Evolutionary conservation across 2,113 vertebrate genomes (phyloP).

Genomic region (Platycercus adscitus): DNA sequence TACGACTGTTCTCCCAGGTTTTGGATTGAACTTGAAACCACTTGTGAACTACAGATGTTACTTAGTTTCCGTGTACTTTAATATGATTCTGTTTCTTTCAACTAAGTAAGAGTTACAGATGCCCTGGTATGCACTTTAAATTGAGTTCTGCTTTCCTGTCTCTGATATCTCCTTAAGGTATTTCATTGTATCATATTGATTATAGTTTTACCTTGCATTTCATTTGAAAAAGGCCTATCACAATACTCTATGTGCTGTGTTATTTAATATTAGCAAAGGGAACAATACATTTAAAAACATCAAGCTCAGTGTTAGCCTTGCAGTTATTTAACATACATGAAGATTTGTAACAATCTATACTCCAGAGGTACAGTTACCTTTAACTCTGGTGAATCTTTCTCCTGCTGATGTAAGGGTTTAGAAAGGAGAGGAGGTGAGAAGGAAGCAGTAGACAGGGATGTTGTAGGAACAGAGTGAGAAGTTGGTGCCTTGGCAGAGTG

Average conservation of each 20-base stretch:
- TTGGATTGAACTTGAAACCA: neutral
- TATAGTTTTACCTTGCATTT: neutral
- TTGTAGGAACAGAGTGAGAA: slow-evolving; percentile 50
- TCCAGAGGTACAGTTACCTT: slow-evolving; percentile 85
- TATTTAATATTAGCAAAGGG: slow-evolving; percentile 65
- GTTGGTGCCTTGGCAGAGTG: slow-evolving; percentile 54
- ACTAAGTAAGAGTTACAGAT: neutral
- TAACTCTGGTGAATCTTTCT: slow-evolving; percentile 79
- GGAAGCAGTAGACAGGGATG: slow-evolving; percentile 59
- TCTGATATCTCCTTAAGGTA: neutral
- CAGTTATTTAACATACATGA: neutral
- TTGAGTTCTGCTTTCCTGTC: neutral
- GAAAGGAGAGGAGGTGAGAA: slow-evolving; percentile 74
- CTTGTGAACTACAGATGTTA: neutral
- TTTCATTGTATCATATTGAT: neutral
- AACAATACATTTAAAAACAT: neutral
- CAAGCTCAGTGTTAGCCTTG: slow-evolving; percentile 16
- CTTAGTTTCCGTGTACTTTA: neutral
- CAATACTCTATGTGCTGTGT: neutral
- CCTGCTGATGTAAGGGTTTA: slow-evolving; percentile 76
- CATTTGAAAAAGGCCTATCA: neutral
- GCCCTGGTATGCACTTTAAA: neutral
- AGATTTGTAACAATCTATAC: slow-evolving; percentile 57
- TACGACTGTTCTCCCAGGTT: neutral
- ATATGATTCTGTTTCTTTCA: neutral